These are phyloP conservation scores for Drosophila repletoides DNA, from an alignment of 1,140 invertebrate species.

Conservation along the genomic window DNA sequence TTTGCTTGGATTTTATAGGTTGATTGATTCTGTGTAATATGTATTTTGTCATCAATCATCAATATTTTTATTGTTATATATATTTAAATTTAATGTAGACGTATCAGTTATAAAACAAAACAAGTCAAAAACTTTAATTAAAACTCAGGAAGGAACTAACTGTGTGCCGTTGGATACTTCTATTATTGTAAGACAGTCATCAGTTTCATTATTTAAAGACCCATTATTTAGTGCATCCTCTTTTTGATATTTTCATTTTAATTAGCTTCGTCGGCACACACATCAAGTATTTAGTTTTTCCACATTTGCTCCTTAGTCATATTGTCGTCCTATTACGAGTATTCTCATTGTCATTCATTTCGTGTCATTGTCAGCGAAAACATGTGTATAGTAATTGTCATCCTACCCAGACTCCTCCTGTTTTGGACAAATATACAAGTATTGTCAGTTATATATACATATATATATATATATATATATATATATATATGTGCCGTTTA, in stretches of 20 bases:
- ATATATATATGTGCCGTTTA: slow-evolving; percentile 50
- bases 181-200: not conserved
- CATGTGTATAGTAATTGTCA: slow-evolving; percentile 61
- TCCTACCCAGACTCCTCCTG: slow-evolving; percentile 14
- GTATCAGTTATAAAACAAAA: too few relatives aligned
- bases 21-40: slow-evolving; percentile 68
- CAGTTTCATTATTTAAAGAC: not conserved
- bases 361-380: slow-evolving; percentile 35
- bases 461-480: slow-evolving; percentile 33
- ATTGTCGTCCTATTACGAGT: not conserved
- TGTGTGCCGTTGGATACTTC: not conserved
- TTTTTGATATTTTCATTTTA: slow-evolving; percentile 33
- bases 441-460: slow-evolving; percentile 10
- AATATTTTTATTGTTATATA: too few relatives aligned
- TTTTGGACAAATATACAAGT: slow-evolving; percentile 34
- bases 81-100: not conserved
- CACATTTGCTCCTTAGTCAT: not conserved
- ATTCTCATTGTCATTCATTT: slow-evolving; percentile 26
- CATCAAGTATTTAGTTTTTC: slow-evolving; percentile 35
- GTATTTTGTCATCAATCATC: slow-evolving; percentile 50
- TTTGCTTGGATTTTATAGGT: slow-evolving; percentile 48
- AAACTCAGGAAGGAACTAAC: too few relatives aligned
- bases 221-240: not conserved
- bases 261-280: slow-evolving; percentile 23
- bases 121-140: too few relatives aligned